phyloP scores from a whole-genome alignment of 2,797 vertebrate genomes.

The Natrix natrix region DNA sequence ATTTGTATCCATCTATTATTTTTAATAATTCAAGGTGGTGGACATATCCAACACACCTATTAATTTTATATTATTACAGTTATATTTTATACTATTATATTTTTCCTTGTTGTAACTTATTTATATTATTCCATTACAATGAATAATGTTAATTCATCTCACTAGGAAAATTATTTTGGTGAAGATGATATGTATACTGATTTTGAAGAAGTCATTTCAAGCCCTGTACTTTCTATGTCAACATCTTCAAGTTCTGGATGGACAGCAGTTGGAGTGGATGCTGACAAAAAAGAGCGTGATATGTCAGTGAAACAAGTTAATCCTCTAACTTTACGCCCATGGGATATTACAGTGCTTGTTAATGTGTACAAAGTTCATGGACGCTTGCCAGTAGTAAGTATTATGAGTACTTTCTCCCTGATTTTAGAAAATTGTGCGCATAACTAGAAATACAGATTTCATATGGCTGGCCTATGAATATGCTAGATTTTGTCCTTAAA shows the following conservation, averaged over 20 bases:
- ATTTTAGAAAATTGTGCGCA: background rate
- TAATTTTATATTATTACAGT: background rate
- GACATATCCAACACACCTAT: background rate
- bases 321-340: slow-evolving; percentile 88
- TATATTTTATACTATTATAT: background rate
- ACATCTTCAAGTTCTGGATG: slow-evolving; percentile 92
- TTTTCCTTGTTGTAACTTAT: background rate
- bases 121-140: background rate
- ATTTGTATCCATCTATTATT: background rate
- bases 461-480: background rate
- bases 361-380: slow-evolving; percentile 98
- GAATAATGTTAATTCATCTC: slow-evolving; percentile 9
- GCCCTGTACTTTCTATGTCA: slow-evolving; percentile 88
- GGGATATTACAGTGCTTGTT: slow-evolving; percentile 96
- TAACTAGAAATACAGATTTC: background rate
- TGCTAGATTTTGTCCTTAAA: background rate
- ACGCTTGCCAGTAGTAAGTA: slow-evolving; percentile 89
- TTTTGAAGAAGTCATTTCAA: slow-evolving; percentile 90
- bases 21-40: background rate
- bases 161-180: slow-evolving; percentile 97
- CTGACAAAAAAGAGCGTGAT: slow-evolving; percentile 75
- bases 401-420: background rate
- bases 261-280: slow-evolving; percentile 88
- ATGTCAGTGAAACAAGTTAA: slow-evolving; percentile 73
- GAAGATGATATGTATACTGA: slow-evolving; percentile 99